These are phyloP conservation scores for Enteromius argenteus DNA, from an alignment of 2,797 vertebrate species.

Conservation along the genomic window DNA sequence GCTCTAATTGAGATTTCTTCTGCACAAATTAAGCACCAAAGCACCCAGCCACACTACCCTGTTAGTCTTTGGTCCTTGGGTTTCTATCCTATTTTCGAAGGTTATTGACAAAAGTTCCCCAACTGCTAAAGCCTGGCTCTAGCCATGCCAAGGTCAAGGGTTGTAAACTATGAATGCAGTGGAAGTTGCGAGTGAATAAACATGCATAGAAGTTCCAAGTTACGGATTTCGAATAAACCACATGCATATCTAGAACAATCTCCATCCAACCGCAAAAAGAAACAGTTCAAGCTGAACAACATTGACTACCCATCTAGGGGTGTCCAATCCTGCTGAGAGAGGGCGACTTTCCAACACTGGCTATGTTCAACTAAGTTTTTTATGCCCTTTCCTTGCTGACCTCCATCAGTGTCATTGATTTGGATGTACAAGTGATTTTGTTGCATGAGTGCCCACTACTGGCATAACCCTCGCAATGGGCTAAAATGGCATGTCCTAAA, in stretches of 20 bases:
- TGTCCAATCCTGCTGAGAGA: background rate
- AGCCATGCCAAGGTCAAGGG: constrained; percentile 5
- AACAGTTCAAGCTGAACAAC: constrained; percentile 10
- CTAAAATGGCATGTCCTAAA: background rate
- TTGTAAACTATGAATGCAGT: background rate
- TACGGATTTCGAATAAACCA: background rate
- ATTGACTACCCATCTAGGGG: background rate
- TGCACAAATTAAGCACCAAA: constrained; percentile 45
- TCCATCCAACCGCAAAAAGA: background rate
- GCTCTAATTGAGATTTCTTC: constrained; percentile 42
- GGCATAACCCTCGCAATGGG: background rate
- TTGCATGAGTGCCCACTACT: background rate
- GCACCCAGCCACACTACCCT: background rate
- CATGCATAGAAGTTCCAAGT: background rate
- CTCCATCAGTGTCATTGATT: background rate
- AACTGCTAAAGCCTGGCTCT: background rate
- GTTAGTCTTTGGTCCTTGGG: constrained; percentile 3
- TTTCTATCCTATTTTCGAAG: background rate
- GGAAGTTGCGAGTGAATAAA: background rate
- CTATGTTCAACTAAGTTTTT: background rate
- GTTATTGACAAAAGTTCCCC: background rate
- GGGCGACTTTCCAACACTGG: background rate
- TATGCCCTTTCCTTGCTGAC: background rate
- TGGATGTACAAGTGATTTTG: background rate
- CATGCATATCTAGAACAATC: constrained; percentile 10